Base-by-base conservation (phyloP, 2,888 invertebrate genomes). In the Aricia artaxerxes region DNA sequence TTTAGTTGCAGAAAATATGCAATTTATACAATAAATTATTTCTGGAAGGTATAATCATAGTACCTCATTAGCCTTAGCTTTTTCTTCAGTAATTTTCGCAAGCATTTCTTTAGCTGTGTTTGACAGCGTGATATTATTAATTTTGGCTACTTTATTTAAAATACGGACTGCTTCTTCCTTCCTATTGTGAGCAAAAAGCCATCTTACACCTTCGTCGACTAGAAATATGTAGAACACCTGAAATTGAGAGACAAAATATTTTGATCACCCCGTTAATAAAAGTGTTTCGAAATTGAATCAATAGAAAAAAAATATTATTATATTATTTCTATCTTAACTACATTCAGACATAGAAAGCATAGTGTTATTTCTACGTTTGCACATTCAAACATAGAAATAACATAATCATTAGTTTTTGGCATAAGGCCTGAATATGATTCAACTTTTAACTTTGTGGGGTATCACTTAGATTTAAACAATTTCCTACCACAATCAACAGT, bases 171-270 rank as follows among this genome's bases (percentile, higher is more conserved):
- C 97, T 84, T 96, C 95, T 35, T 96, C 95, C 78, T 95, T 95
- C 84, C 95, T 95, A 78, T 96, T 96, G 85, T 97, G 96, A 0
- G 96, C 96, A 4, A 97, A 88, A n/a, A 97, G 94, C 98, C 98
- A 98, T 82, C 97, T 94, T 40, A 97, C 95, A 1, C 97, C 97
- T 88, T 97, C 97, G 2, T 97, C 97, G n/a, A 97, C 91, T 6
- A 97, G 87, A 95, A 97, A 97, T 81, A 96, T 95, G 86, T 97
- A 97, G 80, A 95, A 92, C 40, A 97, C 84, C 84, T 84, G 78
- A 11, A 82, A 81, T 35, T n/a, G 5, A 64, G 64, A 9, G 64
- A 31, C 16, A 13, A 57, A 16, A 57, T 16, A 0, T 4, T 16
- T 16, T 16, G 4, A 16, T 57, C 57, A 0, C 57, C 57, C 4